Evolutionary conservation across 35 echinoderm and acorn worm genomes (phyloP).

Genomic region (Amphiura filiformis): DNA sequence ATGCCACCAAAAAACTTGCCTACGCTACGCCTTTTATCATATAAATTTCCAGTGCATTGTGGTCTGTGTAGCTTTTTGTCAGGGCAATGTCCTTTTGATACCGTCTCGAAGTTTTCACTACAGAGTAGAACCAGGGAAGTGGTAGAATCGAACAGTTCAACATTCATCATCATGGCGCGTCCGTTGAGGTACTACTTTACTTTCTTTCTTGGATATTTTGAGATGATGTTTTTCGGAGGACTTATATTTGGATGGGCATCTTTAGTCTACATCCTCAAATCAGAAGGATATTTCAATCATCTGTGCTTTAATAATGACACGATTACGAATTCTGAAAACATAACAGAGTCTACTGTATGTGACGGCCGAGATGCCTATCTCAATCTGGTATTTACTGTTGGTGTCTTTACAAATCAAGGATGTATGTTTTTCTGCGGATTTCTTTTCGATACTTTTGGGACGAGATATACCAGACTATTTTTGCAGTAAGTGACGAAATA

Average conservation of each 20-base stretch:
- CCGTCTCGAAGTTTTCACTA: too few relatives aligned
- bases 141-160: too few relatives aligned
- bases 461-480: background rate
- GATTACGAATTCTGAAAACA: background rate
- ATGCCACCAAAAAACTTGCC: too few relatives aligned
- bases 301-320: constrained; percentile 9
- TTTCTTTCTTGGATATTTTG: constrained; percentile 40
- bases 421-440: background rate
- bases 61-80: too few relatives aligned
- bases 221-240: constrained; percentile 70
- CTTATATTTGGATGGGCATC: constrained; percentile 83
- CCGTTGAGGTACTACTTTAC: constrained; percentile 10
- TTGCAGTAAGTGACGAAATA: constrained; percentile 1
- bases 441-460: background rate
- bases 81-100: too few relatives aligned
- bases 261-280: constrained; percentile 61
- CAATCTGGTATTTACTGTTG: background rate
- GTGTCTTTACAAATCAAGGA: background rate
- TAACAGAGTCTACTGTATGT: background rate
- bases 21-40: too few relatives aligned
- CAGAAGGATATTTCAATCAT: constrained; percentile 69
- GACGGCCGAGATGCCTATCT: background rate
- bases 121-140: too few relatives aligned
- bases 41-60: too few relatives aligned
- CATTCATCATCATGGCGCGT: constrained; percentile 32